These are phyloP conservation scores for Julus scandinavius DNA, from an alignment of 2,888 invertebrate species.

Conservation along the genomic window DNA sequence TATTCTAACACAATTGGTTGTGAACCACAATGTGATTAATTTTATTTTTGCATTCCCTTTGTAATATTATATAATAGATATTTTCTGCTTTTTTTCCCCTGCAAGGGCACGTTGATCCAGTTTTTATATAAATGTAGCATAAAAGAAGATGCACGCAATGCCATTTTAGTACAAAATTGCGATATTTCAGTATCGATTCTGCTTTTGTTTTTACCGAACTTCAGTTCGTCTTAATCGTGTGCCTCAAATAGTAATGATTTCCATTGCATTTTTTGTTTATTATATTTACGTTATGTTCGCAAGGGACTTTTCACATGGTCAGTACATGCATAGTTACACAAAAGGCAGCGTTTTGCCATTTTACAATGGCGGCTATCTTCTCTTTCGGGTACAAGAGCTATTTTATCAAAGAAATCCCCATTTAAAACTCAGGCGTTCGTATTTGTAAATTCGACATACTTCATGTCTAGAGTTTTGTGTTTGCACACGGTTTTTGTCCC, in stretches of 20 bases:
- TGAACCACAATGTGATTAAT: slow-evolving; percentile 6
- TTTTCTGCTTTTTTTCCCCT: not conserved
- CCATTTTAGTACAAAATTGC: not conserved
- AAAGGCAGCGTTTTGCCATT: too few species aligned
- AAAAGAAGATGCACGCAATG: not conserved
- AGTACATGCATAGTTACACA: not conserved
- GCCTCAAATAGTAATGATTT: not conserved
- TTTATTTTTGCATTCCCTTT: slow-evolving; percentile 44
- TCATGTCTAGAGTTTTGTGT: too few species aligned
- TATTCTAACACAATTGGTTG: not conserved
- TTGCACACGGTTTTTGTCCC: too few species aligned
- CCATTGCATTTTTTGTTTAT: not conserved
- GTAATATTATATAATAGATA: not conserved
- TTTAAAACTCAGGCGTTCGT: not conserved
- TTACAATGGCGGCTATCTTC: not conserved
- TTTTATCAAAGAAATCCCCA: not conserved
- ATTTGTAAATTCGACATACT: not conserved
- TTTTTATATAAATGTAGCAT: not conserved
- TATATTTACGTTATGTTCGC: not conserved
- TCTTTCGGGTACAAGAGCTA: not conserved
- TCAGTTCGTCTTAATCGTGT: not conserved
- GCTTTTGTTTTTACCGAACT: not conserved
- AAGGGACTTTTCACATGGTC: not conserved
- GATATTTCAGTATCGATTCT: not conserved
- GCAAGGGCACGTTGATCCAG: not conserved